A percentile compares a stretch with the other conserved stretches of the same genome.
phyloP scores from a whole-genome alignment of 2,888 invertebrate species.

The Dicranocentrus wangi region DNA sequence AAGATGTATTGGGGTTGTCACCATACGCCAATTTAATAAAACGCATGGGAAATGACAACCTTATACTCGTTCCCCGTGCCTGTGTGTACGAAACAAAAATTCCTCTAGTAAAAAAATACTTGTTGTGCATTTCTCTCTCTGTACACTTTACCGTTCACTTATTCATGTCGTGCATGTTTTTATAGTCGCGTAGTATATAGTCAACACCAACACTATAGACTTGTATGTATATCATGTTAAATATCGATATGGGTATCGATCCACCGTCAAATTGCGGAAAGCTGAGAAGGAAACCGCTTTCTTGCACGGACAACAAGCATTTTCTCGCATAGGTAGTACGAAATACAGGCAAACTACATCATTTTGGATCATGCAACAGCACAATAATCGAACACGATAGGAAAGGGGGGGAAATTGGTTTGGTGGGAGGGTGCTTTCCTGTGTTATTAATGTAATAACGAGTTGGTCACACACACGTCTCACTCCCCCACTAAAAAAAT shows the following conservation, averaged over 20 bases:
- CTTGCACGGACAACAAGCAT: constrained; percentile 23
- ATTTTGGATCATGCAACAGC: constrained; percentile 1
- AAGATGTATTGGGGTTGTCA: constrained; percentile 21
- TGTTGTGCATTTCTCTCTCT: too few species aligned
- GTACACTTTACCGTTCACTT: not conserved
- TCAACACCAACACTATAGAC: too few species aligned
- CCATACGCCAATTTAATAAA: constrained; percentile 25
- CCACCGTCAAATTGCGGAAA: not conserved
- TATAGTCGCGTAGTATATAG: too few species aligned
- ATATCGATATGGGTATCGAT: constrained; percentile 5
- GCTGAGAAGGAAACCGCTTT: constrained; percentile 10
- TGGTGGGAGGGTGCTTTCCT: constrained; percentile 9
- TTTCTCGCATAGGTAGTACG: constrained; percentile 12
- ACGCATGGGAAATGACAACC: constrained; percentile 20
- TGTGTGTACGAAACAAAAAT: too few species aligned
- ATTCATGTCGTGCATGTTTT: not conserved
- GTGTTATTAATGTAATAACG: constrained; percentile 24
- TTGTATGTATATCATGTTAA: too few species aligned
- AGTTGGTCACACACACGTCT: constrained; percentile 8
- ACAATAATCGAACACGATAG: constrained; percentile 14
- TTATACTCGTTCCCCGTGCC: not conserved
- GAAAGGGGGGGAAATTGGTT: constrained; percentile 4
- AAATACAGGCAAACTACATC: not conserved
- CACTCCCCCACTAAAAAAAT: not conserved
- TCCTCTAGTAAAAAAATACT: too few species aligned